These are phyloP conservation scores for Mungos mungo DNA, from an alignment of 2,113 vertebrate genomes.

Conservation along the genomic window DNA sequence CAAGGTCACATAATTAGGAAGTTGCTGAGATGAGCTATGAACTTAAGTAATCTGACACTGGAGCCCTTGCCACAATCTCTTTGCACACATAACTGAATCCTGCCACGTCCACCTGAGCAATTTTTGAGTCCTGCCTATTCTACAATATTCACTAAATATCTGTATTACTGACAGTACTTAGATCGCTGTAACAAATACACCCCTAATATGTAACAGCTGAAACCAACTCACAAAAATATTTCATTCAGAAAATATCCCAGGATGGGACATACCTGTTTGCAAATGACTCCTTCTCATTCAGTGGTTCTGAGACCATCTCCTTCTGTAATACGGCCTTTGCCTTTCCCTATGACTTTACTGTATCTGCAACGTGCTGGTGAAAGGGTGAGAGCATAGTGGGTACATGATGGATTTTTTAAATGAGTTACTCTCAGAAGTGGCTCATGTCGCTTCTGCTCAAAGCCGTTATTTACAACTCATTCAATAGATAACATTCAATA, in stretches of 20 bases:
- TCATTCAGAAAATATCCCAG: neutral
- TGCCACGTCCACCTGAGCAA: neutral
- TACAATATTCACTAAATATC: neutral
- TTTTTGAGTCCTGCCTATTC: neutral
- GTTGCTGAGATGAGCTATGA: neutral
- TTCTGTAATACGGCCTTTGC: neutral
- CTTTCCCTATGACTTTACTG: neutral
- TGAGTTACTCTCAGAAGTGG: neutral
- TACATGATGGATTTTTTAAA: neutral
- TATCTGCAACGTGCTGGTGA: neutral
- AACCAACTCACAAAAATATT: neutral
- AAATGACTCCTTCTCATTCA: rapidly evolving
- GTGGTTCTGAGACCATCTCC: neutral
- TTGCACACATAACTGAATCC: neutral
- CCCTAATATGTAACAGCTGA: neutral
- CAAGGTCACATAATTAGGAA: neutral
- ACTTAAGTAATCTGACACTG: neutral
- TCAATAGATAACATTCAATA: neutral
- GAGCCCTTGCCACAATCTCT: neutral
- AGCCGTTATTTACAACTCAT: neutral
- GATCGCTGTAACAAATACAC: neutral
- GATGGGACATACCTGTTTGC: neutral
- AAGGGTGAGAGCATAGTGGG: neutral
- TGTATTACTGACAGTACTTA: neutral
- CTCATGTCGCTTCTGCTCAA: neutral